A percentile compares a stretch with the other conserved stretches of the same genome.
phyloP scores from a whole-genome alignment of 2,888 invertebrate species.

The Zygaena filipendulae region DNA sequence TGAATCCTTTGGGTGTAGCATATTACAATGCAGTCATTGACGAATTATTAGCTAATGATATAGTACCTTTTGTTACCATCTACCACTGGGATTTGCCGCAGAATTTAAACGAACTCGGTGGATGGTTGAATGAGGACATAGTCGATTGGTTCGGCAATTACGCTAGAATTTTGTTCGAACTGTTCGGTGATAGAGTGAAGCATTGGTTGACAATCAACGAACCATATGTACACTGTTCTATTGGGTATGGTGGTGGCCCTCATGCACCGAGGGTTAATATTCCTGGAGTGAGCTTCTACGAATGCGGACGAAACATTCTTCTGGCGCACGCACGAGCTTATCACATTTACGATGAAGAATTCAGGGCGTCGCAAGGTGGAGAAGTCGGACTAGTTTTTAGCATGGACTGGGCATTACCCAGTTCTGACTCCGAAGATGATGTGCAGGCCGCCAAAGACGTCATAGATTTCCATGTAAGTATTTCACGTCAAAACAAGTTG shows the following conservation, averaged over 20 bases:
- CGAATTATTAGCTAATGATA: constrained; percentile 63
- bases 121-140: constrained; percentile 43
- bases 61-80: constrained; percentile 65
- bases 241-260: constrained; percentile 37
- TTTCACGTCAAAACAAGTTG: too few relatives aligned
- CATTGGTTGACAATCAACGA: constrained; percentile 69
- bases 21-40: constrained; percentile 73
- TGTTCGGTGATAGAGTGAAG: constrained; percentile 52
- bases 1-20: constrained; percentile 65
- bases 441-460: constrained; percentile 14
- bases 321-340: constrained; percentile 60
- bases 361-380: constrained; percentile 35
- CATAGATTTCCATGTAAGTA: constrained; percentile 24
- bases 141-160: constrained; percentile 47
- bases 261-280: constrained; percentile 30
- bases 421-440: constrained; percentile 15
- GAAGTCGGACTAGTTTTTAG: constrained; percentile 47
- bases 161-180: constrained; percentile 37
- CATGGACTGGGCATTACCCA: constrained; percentile 17
- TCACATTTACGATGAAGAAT: constrained; percentile 34
- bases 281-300: constrained; percentile 44
- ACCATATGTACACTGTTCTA: constrained; percentile 33
- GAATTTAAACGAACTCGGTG: constrained; percentile 54
- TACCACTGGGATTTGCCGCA: constrained; percentile 61
- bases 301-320: constrained; percentile 48